phyloP scores from a whole-genome alignment of 1,140 invertebrate genomes.

The Eueides isabella region DNA sequence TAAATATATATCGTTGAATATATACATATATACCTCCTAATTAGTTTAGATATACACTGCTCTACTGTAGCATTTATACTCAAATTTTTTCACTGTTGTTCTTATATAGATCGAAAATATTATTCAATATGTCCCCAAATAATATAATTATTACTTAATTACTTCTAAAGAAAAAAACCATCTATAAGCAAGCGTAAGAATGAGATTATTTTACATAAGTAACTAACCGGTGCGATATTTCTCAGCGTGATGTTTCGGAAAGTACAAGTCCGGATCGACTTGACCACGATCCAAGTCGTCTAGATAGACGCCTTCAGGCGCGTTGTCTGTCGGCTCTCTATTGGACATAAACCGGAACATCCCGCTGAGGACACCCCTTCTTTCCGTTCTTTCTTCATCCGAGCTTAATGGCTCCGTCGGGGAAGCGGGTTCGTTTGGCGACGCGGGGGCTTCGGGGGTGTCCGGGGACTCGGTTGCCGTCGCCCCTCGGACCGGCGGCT shows the following conservation, averaged over 20 bases:
- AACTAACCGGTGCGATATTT: constrained; percentile 59
- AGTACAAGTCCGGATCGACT: constrained; percentile 96
- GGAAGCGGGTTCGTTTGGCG: constrained; percentile 51
- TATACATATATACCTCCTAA: too few relatives aligned
- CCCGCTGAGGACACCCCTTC: constrained; percentile 88
- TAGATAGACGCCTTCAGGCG: constrained; percentile 93
- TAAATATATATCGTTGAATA: too few relatives aligned
- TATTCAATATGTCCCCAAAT: too few relatives aligned
- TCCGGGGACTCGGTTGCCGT: constrained; percentile 47
- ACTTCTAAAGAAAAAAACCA: not conserved
- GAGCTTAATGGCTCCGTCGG: constrained; percentile 72
- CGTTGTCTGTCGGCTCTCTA: constrained; percentile 84
- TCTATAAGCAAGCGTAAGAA: too few relatives aligned
- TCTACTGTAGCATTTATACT: too few relatives aligned
- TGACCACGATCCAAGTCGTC: constrained; percentile 95
- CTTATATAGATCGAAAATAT: too few relatives aligned
- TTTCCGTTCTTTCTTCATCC: constrained; percentile 65
- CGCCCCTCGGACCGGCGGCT: constrained; percentile 66
- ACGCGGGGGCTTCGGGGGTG: constrained; percentile 52
- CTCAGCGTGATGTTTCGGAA: constrained; percentile 84
- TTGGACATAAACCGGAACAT: constrained; percentile 96
- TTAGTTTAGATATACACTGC: too few relatives aligned
- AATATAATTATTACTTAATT: too few relatives aligned
- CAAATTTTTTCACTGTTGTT: too few relatives aligned
- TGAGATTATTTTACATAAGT: constrained; percentile 31